Percentiles rank a stretch among this genome's conserved stretches.
These are phyloP conservation scores for Callinectes sapidus DNA, from an alignment of 2,888 invertebrate genomes.

Conservation along the genomic window DNA sequence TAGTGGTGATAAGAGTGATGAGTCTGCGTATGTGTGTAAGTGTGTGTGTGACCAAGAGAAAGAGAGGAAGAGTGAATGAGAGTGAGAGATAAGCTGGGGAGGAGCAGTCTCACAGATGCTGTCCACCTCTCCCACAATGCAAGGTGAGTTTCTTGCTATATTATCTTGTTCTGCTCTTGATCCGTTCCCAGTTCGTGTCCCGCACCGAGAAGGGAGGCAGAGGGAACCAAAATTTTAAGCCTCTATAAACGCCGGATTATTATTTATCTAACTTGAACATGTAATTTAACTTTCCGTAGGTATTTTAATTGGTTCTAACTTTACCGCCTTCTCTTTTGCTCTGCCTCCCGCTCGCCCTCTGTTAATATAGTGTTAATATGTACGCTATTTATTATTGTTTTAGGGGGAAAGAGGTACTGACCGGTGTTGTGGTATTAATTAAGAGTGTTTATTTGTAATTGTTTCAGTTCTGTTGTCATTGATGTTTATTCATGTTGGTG, in stretches of 20 bases:
- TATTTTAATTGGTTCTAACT: background rate
- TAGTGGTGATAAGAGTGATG: background rate
- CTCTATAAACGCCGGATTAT: background rate
- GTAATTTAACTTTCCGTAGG: background rate
- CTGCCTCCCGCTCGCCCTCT: background rate
- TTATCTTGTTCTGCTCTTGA: constrained; percentile 34
- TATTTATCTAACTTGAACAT: background rate
- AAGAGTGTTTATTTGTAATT: background rate
- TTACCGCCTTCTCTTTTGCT: background rate
- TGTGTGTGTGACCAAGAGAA: background rate
- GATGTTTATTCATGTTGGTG: background rate
- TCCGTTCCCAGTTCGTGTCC: background rate
- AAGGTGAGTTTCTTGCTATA: constrained; percentile 2
- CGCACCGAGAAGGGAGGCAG: background rate
- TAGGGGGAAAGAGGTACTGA: constrained; percentile 2
- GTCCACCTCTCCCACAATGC: background rate
- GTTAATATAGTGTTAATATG: background rate
- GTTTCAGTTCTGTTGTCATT: background rate
- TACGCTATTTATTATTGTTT: background rate
- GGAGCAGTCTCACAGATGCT: constrained; percentile 4
- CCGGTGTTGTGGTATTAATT: background rate
- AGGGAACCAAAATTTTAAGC: constrained; percentile 5
- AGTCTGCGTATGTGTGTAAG: background rate
- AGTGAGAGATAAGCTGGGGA: background rate
- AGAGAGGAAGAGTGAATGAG: background rate